Evolutionary conservation across 2,888 invertebrate genomes (phyloP), one percentile per base, ranked within the genome.

Genomic region (Agrochola circellaris): DNA sequence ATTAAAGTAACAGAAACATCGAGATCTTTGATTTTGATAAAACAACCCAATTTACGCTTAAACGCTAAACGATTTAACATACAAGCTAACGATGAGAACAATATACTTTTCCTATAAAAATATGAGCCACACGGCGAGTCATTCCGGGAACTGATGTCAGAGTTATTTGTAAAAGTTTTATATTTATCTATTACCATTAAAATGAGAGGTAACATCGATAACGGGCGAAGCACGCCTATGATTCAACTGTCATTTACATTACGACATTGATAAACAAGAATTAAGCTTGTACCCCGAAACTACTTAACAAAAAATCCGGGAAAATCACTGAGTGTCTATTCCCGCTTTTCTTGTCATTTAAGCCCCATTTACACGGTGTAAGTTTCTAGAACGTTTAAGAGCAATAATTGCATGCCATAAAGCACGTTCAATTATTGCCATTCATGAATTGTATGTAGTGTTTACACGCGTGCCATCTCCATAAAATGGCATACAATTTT

Each of bases 11-110:
- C 54, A 80, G n/a, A 81, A 76, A 73, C 56, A 51, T 67, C 30
- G n/a, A 73, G 72, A 81, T 73, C 45, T 70, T 73, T 51, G 26
- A 70, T 61, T 75, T 72, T 60, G 5, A 66, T 72, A 73, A 76
- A 78, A 79, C 66, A 75, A 77, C 51, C 56, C 51, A 75, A 75
- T 48, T 76, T 74, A 68, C 62, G 54, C 66, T 82, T 88, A 85
- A 83, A 81, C 30, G 73, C 85, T 85, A 88, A 88, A 89, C 77
- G 81, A 85, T 84, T 86, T 87, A 85, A 89, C 79, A 82, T 89
- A 86, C 79, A 91, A 92, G 91, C 92, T 92, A 92, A 91, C 84
- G 76, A 86, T 87, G 81, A 87, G 81, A 87, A 85, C 83, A 85
- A 82, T 84, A 90, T 92, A 92, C 87, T 77, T 82, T 87, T 79